Evolutionary conservation across 1,140 invertebrate species (phyloP).

Genomic region (Listronotus oregonensis): DNA sequence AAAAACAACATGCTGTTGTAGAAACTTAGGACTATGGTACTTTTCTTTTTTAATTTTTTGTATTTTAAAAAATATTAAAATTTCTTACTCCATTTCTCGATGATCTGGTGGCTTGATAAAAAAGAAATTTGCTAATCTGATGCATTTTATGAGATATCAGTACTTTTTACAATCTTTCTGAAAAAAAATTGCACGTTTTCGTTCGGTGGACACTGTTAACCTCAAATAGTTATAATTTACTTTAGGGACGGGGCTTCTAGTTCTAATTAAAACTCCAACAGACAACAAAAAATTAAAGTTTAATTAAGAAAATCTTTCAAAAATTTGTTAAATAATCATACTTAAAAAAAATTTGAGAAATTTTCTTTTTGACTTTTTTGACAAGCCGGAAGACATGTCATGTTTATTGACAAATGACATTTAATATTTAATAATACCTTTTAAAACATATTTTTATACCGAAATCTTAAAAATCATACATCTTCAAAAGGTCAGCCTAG

Average conservation of each 20-base stretch:
- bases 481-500: not conserved
- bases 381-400: not conserved
- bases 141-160: constrained; percentile 25
- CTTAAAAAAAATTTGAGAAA: constrained; percentile 8
- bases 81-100: constrained; percentile 28
- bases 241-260: too few species aligned
- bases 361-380: constrained; percentile 8
- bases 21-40: too few species aligned
- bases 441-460: not conserved
- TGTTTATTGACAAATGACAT: constrained; percentile 9
- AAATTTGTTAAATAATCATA: constrained; percentile 31
- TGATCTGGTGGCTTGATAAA: constrained; percentile 13
- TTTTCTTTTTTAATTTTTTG: too few species aligned
- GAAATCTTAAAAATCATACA: not conserved
- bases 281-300: constrained; percentile 8
- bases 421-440: not conserved
- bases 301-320: constrained; percentile 21
- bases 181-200: constrained; percentile 25
- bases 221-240: constrained; percentile 10
- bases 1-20: too few species aligned
- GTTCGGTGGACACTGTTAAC: constrained; percentile 16
- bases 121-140: constrained; percentile 26
- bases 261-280: too few species aligned
- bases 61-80: not conserved
- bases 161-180: constrained; percentile 4